Percentiles rank a stretch among this genome's conserved stretches.
Conservation (phyloP, 2,113 vertebrate genomes). For the Microtus montanus region DNA sequence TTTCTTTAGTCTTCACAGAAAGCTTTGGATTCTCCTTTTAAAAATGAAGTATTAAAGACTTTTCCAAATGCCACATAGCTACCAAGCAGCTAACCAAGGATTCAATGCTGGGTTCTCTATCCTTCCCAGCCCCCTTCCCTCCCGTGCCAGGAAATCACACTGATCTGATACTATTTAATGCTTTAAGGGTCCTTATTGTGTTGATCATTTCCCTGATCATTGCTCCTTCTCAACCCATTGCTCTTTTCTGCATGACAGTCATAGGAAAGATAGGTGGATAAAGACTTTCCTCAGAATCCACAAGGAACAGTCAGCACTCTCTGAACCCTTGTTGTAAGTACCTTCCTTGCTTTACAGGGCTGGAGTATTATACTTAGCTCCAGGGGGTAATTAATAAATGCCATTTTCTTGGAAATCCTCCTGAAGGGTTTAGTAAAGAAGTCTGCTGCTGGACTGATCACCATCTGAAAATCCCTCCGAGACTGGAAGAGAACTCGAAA, state of each 20-base stretch:
- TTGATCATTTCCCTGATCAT: neutral
- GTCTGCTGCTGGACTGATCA: neutral
- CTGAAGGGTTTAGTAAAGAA: constrained; percentile 7
- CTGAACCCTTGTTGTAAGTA: neutral
- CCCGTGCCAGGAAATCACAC: neutral
- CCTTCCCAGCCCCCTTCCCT: neutral
- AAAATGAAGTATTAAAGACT: neutral
- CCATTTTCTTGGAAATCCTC: neutral
- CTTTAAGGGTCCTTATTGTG: neutral
- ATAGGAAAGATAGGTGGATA: neutral
- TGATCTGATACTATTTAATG: neutral
- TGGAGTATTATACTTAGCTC: constrained; percentile 1
- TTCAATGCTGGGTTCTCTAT: neutral
- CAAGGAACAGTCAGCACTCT: neutral
- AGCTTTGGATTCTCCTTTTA: neutral
- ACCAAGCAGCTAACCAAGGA: neutral
- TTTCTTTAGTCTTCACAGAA: constrained; percentile 4
- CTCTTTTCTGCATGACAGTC: neutral
- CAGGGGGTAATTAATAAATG: neutral
- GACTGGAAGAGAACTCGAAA: constrained; percentile 42
- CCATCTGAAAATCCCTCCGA: neutral
- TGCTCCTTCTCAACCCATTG: neutral
- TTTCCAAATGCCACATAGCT: neutral
- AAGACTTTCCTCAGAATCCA: neutral
- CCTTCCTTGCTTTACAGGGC: neutral